A percentile compares a stretch with the other conserved stretches of the same genome.
Conservation (phyloP, 2,113 vertebrate species). For the Notarius lentiginosus region DNA sequence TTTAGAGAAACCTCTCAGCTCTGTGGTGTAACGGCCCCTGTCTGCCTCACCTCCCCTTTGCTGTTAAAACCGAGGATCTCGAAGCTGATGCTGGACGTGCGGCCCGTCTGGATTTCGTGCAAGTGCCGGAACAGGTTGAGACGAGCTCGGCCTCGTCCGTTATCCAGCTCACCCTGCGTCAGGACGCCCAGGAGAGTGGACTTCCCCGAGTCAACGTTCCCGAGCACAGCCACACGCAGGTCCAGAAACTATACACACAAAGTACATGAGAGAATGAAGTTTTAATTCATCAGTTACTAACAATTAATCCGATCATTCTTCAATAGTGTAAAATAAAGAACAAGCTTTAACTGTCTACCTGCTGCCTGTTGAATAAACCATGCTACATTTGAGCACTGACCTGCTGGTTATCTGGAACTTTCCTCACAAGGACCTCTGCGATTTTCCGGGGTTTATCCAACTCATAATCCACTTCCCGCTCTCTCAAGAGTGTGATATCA, state of each 20-base stretch:
- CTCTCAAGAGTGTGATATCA: constrained; percentile 90
- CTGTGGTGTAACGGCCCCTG: neutral
- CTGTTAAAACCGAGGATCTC: constrained; percentile 98
- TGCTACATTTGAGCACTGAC: constrained; percentile 62
- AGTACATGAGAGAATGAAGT: neutral
- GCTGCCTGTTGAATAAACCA: neutral
- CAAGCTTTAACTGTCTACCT: neutral
- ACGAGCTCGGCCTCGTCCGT: constrained; percentile 88
- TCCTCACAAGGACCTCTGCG: constrained; percentile 91
- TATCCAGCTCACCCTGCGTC: constrained; percentile 94
- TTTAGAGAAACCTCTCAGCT: too few relatives aligned
- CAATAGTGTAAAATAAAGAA: too few relatives aligned
- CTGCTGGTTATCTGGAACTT: constrained; percentile 96
- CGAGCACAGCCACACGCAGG: constrained; percentile 92
- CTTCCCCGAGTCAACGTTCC: constrained; percentile 95
- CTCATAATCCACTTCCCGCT: constrained; percentile 90
- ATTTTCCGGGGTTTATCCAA: constrained; percentile 83
- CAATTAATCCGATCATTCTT: too few relatives aligned
- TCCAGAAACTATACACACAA: constrained; percentile 83
- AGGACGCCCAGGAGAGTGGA: constrained; percentile 92
- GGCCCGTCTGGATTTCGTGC: constrained; percentile 94
- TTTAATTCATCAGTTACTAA: neutral
- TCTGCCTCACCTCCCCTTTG: constrained; percentile 86
- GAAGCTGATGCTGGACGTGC: constrained; percentile 96
- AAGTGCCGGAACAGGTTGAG: constrained; percentile 97